Conservation (phyloP, 1,140 invertebrate genomes). For the Pentalonia nigronervosa region DNA sequence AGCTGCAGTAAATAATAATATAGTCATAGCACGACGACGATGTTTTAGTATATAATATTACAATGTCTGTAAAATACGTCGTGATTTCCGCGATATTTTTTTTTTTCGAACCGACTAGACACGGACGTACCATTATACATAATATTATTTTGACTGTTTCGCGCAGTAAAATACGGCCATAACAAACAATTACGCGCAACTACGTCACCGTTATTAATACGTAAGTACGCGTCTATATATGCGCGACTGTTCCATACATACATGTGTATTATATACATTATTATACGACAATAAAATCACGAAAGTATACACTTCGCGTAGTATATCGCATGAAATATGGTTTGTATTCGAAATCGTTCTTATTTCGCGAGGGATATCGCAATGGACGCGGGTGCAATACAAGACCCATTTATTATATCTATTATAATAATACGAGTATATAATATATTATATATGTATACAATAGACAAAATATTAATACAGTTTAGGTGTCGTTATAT, state of each 20-base stretch:
- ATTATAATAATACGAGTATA: neutral
- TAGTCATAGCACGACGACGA: neutral
- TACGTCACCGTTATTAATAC: constrained; percentile 4
- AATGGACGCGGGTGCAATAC: neutral
- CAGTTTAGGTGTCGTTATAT: constrained; percentile 3
- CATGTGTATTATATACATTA: neutral
- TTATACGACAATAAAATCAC: neutral
- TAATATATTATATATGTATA: neutral
- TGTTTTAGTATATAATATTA: neutral
- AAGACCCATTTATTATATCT: neutral
- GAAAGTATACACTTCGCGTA: neutral
- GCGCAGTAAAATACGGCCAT: neutral
- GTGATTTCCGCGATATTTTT: constrained; percentile 4
- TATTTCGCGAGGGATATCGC: neutral
- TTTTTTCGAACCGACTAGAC: neutral
- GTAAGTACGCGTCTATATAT: neutral
- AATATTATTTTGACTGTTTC: neutral
- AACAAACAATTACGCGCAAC: constrained; percentile 14
- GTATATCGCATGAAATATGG: neutral
- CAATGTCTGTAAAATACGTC: neutral
- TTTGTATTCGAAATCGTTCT: neutral
- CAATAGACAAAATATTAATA: constrained; percentile 5
- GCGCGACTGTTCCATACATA: neutral
- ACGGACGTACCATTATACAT: neutral
- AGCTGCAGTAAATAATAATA: neutral